Evolutionary conservation across 1,140 invertebrate genomes (phyloP).

Genomic region (Tyrophagus putrescentiae): DNA sequence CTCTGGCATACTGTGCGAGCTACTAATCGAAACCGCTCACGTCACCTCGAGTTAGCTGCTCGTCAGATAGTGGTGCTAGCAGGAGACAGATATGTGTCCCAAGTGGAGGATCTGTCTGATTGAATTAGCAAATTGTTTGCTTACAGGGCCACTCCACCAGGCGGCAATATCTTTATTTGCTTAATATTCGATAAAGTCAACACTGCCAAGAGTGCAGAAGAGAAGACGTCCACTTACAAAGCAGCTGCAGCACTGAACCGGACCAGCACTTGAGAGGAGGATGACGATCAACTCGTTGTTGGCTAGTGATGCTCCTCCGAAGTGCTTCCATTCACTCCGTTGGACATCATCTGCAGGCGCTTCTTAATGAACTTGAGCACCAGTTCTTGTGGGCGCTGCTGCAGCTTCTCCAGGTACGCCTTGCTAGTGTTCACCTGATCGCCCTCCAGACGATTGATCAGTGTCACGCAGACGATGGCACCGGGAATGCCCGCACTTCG

Average conservation of each 20-base stretch:
- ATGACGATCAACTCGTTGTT: too few relatives aligned
- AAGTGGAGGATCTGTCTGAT: too few relatives aligned
- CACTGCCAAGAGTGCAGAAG: neutral
- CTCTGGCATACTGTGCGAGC: too few relatives aligned
- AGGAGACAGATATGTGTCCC: too few relatives aligned
- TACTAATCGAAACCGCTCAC: too few relatives aligned
- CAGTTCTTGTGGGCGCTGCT: slow-evolving; percentile 71
- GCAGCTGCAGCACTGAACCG: too few relatives aligned
- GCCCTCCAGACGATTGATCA: slow-evolving; percentile 80
- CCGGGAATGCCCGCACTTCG: slow-evolving; percentile 79
- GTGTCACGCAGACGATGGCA: slow-evolving; percentile 77
- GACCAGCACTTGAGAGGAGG: neutral
- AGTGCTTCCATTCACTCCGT: neutral
- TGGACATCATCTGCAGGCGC: slow-evolving; percentile 2
- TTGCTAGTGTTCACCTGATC: slow-evolving; percentile 74
- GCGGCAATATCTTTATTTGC: neutral
- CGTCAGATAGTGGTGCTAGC: too few relatives aligned
- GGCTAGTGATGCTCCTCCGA: too few relatives aligned
- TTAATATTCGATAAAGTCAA: neutral
- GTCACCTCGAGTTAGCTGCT: too few relatives aligned
- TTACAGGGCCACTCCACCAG: neutral
- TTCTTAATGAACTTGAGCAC: slow-evolving; percentile 72
- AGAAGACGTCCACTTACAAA: neutral
- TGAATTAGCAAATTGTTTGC: too few relatives aligned
- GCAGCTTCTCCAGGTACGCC: slow-evolving; percentile 79